These are phyloP conservation scores for Mugil cephalus DNA, from an alignment of 2,113 vertebrate genomes.

Conservation along the genomic window DNA sequence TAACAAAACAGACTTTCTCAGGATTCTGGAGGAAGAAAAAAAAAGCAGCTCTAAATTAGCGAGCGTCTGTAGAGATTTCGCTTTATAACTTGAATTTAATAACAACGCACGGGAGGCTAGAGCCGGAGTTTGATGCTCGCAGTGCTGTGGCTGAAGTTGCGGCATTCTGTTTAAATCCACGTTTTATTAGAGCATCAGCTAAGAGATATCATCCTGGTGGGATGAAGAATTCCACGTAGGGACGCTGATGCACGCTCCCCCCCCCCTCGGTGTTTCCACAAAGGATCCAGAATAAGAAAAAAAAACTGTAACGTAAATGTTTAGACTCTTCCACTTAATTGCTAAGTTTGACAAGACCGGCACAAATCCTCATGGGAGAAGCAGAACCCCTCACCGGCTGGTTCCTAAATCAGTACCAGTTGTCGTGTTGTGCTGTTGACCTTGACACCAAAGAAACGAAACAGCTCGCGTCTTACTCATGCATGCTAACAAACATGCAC, in stretches of 20 bases:
- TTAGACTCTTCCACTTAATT: conserved; percentile 51
- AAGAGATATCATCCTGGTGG: conserved; percentile 48
- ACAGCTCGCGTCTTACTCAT: conserved; percentile 50
- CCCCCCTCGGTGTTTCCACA: conserved; percentile 25
- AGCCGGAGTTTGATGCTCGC: not conserved
- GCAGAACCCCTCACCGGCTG: conserved; percentile 14
- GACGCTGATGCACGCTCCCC: conserved; percentile 20
- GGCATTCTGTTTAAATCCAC: conserved; percentile 18
- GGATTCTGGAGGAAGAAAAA: no score
- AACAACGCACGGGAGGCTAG: not conserved
- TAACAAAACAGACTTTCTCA: not conserved
- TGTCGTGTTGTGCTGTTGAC: conserved; percentile 44
- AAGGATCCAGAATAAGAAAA: conserved; percentile 43
- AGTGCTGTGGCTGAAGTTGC: not conserved
- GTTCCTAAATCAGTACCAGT: conserved; percentile 64
- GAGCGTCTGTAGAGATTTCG: not conserved
- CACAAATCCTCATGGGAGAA: conserved; percentile 26
- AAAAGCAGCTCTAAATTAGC: no score
- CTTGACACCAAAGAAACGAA: conserved; percentile 62
- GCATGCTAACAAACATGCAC: conserved; percentile 39
- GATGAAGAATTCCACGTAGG: conserved; percentile 16
- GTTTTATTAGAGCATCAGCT: conserved; percentile 41
- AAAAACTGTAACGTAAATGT: conserved; percentile 56
- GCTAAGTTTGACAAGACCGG: conserved; percentile 29
- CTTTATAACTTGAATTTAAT: not conserved